phyloP scores from a whole-genome alignment of 2,888 invertebrate species.

The Amphimallon solstitiale region DNA sequence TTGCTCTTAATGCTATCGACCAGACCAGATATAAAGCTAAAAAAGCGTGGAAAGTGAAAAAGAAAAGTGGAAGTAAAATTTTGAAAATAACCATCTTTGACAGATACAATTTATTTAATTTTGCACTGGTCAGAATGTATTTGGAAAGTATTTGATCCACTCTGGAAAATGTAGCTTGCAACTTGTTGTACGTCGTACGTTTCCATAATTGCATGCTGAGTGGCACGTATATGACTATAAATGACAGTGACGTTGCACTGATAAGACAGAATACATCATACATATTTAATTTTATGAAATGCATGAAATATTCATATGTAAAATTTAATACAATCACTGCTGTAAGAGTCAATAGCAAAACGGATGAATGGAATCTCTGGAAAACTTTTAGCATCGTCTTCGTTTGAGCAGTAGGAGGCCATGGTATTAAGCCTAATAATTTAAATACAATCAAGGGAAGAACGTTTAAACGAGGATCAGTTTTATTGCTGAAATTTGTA shows the following conservation, averaged over 20 bases:
- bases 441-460: neutral
- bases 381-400: neutral
- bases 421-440: conserved; percentile 9
- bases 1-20: neutral
- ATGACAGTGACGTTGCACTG: neutral
- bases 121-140: neutral
- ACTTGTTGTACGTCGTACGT: neutral
- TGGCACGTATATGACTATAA: neutral
- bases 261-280: neutral
- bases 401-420: neutral
- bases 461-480: neutral
- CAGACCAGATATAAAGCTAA: neutral
- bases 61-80: neutral
- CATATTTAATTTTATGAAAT: too few relatives aligned
- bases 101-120: neutral
- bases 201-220: conserved; percentile 11
- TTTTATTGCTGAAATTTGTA: conserved; percentile 8
- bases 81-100: neutral
- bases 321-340: neutral
- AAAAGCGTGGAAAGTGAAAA: neutral
- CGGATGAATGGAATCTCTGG: neutral
- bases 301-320: neutral
- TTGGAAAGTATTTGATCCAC: neutral
- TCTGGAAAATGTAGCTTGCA: neutral
- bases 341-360: neutral